Evolutionary conservation across 2,797 vertebrate species (phyloP).

Genomic region (Hapalemur alaotrensis): DNA sequence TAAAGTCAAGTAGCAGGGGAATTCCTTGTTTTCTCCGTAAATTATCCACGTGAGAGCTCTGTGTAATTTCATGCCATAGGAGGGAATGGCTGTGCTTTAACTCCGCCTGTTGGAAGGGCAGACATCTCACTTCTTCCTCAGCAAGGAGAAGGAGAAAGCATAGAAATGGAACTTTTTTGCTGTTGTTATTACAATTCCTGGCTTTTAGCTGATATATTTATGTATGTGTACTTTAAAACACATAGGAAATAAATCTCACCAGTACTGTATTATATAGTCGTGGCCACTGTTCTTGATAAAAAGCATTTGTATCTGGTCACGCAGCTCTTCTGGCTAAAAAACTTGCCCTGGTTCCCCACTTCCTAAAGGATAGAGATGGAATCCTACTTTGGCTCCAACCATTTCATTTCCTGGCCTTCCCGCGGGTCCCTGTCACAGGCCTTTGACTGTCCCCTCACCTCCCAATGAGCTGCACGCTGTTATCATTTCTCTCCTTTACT

Average conservation of each 20-base stretch:
- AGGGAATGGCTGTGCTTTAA: background rate
- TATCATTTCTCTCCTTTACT: background rate
- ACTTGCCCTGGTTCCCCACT: background rate
- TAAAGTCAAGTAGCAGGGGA: background rate
- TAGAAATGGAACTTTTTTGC: background rate
- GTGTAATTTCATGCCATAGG: background rate
- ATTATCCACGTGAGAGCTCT: background rate
- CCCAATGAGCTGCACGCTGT: background rate
- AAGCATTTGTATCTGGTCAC: background rate
- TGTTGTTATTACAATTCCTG: background rate
- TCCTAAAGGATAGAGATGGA: background rate
- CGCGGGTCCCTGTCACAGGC: background rate
- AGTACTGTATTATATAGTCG: background rate
- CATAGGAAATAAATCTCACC: background rate
- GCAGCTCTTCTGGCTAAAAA: background rate
- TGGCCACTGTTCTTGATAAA: background rate
- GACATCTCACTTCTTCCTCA: background rate
- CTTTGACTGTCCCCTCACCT: background rate
- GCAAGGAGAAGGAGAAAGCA: background rate
- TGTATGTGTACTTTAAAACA: background rate
- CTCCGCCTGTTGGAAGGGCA: background rate
- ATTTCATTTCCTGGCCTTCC: background rate
- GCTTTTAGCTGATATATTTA: background rate
- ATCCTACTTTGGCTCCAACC: background rate
- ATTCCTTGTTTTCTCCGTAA: slow-evolving; percentile 21